Evolutionary conservation across 1,140 invertebrate genomes (phyloP).

Genomic region (Zaprionus ghesquierei): DNA sequence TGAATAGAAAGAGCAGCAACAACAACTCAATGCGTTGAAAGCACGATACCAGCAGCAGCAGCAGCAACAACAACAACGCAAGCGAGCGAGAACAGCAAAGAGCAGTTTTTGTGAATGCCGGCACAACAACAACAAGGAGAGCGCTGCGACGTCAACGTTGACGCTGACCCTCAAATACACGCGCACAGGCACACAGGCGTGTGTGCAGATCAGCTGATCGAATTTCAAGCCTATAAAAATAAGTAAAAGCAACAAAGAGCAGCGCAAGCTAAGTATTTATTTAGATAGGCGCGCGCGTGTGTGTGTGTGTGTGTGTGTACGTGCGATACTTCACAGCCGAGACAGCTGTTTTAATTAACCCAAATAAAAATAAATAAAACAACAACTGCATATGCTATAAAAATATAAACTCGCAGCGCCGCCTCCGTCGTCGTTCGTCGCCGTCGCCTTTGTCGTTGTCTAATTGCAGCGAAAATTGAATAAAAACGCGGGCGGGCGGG

Average conservation of each 20-base stretch:
- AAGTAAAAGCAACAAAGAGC: conserved; percentile 31
- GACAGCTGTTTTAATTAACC: conserved; percentile 78
- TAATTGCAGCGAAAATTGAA: conserved; percentile 42
- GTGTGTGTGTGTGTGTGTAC: conserved; percentile 25
- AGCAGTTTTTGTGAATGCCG: conserved; percentile 45
- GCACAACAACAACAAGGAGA: conserved; percentile 21
- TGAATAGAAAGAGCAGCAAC: conserved; percentile 42
- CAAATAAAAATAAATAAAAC: conserved; percentile 52
- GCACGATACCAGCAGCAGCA: conserved; percentile 27
- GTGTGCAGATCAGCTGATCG: conserved; percentile 68
- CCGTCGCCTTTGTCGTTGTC: neutral
- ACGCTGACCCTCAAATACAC: conserved; percentile 53
- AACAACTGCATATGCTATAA: conserved; percentile 35
- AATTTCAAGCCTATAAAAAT: conserved; percentile 59
- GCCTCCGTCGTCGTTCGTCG: neutral
- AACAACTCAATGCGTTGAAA: conserved; percentile 24
- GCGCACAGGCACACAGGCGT: conserved; percentile 11
- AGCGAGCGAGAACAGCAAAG: too few relatives aligned
- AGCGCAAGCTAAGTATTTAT: too few relatives aligned
- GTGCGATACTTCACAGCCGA: conserved; percentile 48
- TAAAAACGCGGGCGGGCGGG: conserved; percentile 39
- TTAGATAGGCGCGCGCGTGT: conserved; percentile 35
- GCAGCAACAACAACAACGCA: conserved; percentile 1
- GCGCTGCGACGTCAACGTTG: conserved; percentile 30
- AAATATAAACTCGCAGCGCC: conserved; percentile 14